phyloP scores from a whole-genome alignment of 2,797 vertebrate genomes.

The Anisognathus igniventris region DNA sequence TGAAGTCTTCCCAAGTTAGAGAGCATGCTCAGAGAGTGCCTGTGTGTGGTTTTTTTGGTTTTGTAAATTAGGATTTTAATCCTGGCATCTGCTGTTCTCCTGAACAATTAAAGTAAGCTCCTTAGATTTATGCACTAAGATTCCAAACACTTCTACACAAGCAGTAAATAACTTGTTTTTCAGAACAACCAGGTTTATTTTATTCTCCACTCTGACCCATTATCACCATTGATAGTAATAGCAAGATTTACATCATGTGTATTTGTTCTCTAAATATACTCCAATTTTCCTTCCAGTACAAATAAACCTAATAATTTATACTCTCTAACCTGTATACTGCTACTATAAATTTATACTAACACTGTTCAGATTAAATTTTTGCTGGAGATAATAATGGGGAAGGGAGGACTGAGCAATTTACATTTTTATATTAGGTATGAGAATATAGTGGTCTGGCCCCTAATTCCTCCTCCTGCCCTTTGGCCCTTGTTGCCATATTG shows the following conservation, averaged over 20 bases:
- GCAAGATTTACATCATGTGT: background rate
- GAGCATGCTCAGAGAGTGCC: background rate
- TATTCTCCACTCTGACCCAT: background rate
- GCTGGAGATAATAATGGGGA: background rate
- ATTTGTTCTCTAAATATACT: background rate
- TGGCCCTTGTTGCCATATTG: background rate
- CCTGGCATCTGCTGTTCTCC: background rate
- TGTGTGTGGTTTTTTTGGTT: background rate
- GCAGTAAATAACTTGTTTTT: background rate
- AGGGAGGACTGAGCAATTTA: background rate
- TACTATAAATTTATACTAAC: background rate
- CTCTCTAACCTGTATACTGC: background rate
- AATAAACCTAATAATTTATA: background rate
- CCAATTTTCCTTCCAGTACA: background rate
- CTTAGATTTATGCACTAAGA: background rate
- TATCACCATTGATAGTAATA: background rate
- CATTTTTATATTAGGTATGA: background rate
- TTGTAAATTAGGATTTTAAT: background rate
- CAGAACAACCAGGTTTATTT: background rate
- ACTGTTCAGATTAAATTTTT: background rate
- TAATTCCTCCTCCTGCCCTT: background rate
- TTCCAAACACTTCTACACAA: background rate
- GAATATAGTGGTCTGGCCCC: background rate
- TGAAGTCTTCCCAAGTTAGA: background rate
- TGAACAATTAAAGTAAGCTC: background rate